These are phyloP conservation scores for Microplitis mediator DNA, from an alignment of 1,140 invertebrate genomes.

Conservation along the genomic window DNA sequence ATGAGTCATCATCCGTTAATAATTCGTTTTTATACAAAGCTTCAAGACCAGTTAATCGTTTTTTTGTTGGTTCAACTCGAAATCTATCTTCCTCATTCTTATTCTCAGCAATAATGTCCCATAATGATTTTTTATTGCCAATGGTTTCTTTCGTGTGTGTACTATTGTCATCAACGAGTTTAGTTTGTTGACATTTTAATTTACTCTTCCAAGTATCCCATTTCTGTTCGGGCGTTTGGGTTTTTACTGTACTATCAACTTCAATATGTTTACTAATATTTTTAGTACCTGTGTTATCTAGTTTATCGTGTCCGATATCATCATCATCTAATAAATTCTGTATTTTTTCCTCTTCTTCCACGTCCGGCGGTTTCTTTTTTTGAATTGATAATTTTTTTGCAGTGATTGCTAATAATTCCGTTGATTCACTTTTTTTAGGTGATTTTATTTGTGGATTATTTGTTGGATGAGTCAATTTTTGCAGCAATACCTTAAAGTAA, in stretches of 20 bases:
- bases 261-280: not conserved
- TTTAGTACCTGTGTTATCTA: not conserved
- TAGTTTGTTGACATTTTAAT: not conserved
- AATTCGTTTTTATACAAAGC: not conserved
- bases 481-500: constrained; percentile 29
- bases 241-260: not conserved
- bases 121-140: constrained; percentile 27
- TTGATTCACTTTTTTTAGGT: constrained; percentile 21
- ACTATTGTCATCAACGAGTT: no score
- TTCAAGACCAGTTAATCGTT: constrained; percentile 5
- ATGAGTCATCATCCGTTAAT: no score
- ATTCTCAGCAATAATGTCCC: constrained; percentile 22
- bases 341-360: constrained; percentile 40
- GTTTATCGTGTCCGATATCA: constrained; percentile 29
- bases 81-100: not conserved
- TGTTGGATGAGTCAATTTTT: not conserved
- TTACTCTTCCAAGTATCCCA: not conserved
- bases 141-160: not conserved
- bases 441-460: not conserved
- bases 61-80: constrained; percentile 21
- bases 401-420: not conserved
- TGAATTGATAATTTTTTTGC: not conserved
- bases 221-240: constrained; percentile 17
- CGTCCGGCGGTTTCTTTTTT: not conserved
- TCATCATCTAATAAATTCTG: constrained; percentile 41